Evolutionary conservation across 2,888 invertebrate species (phyloP), one percentile per base, ranked within the genome.

Genomic region (Temnothorax unifasciatus): DNA sequence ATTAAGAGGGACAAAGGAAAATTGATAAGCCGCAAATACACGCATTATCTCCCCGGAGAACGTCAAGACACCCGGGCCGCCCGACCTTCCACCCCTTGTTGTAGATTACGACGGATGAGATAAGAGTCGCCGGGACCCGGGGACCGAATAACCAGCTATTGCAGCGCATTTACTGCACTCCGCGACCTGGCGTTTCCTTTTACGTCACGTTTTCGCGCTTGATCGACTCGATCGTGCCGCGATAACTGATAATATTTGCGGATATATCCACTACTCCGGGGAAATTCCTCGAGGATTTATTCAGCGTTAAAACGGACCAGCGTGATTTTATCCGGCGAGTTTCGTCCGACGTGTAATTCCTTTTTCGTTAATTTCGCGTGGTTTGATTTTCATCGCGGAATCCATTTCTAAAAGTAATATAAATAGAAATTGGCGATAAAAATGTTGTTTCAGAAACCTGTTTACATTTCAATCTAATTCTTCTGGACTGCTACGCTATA

Each of bases 111-210:
- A 13, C 52, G 11, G 21, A 29, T 52, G 61, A 44, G 74, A 86
- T 86, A 85, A 83, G 73, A 13, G 29, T 47, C 68, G 5, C 21
- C 63, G 38, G 41, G 15, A 38, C 29, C 29, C 29, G 34, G 34
- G 34, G 34, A 9, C 38, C 44, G 18, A 38, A n/a, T n/a, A n/a
- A 8, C 29, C 21, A 38, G 68, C 38, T 44, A 63, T 41, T 34
- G 47, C 77, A 79, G 38, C 87, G 54, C 59, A 64, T 57, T 85
- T 61, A 63, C 77, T 71, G 71, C 41, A 44, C 61, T 79, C 59
- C 44, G 15, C 83, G 59, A 75, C 38, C 41, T 41, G 25, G 47
- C 64, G 73, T 85, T 88, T 84, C 75, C 82, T 85, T 68, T 86
- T 71, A 64, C 82, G 84, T 87, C 81, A 81, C 59, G 25, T 82